Conservation (phyloP, 2,888 invertebrate genomes). For the Homarus gammarus region DNA sequence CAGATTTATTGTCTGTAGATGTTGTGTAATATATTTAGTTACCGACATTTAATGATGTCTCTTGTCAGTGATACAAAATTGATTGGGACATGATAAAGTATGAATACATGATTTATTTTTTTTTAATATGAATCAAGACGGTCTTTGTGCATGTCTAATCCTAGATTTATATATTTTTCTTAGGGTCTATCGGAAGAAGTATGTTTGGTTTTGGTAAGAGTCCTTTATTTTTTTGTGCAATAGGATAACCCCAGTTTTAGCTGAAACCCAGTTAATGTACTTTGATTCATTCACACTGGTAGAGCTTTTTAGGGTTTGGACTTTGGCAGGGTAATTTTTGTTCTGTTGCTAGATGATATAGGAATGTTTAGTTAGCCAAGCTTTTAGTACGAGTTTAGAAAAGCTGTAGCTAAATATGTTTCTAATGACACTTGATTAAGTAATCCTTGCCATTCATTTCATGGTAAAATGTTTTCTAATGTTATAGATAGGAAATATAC, state of each 20-base stretch:
- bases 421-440: neutral
- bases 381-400: neutral
- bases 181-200: slow-evolving; percentile 81
- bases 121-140: neutral
- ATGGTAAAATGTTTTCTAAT: neutral
- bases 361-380: neutral
- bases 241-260: neutral
- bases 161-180: slow-evolving; percentile 80
- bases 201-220: slow-evolving; percentile 77
- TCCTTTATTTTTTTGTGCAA: neutral
- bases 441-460: neutral
- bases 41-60: neutral
- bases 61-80: neutral
- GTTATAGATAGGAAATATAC: neutral
- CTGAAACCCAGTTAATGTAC: neutral
- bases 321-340: neutral
- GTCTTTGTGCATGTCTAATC: slow-evolving; percentile 64
- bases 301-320: neutral
- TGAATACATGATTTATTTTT: neutral
- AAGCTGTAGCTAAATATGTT: neutral
- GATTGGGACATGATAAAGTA: slow-evolving; percentile 12
- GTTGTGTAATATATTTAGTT: slow-evolving; percentile 22
- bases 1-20: neutral
- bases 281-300: neutral
- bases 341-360: neutral